Conservation (phyloP, 2,113 vertebrate genomes). For the Hypocryptadius cinnamomeus region DNA sequence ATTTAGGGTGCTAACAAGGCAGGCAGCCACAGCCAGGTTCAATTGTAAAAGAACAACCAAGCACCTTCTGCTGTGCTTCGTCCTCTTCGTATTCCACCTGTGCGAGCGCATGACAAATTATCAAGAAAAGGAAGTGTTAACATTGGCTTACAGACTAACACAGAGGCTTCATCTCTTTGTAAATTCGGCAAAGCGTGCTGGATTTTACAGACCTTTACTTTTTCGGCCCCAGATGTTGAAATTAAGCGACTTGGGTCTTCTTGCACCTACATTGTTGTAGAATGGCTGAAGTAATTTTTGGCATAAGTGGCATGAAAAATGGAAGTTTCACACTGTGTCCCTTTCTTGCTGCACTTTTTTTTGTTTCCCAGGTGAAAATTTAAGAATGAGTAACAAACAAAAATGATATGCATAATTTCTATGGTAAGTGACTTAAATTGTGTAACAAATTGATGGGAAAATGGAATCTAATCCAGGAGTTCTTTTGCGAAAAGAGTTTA, state of each 20-base stretch:
- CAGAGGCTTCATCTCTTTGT: constrained; percentile 13
- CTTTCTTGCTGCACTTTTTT: not conserved
- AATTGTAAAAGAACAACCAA: constrained; percentile 33
- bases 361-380: constrained; percentile 1
- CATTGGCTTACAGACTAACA: not conserved
- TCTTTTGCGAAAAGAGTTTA: not conserved
- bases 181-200: constrained; percentile 30
- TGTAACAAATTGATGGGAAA: not conserved
- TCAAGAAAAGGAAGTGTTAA: constrained; percentile 41
- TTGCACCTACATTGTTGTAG: constrained; percentile 22
- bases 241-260: constrained; percentile 69
- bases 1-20: not conserved
- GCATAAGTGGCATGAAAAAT: constrained; percentile 78
- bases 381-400: not conserved
- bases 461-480: not conserved
- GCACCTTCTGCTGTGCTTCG: constrained; percentile 63
- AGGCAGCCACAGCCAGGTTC: constrained; percentile 31
- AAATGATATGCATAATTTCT: not conserved
- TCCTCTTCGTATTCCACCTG: constrained; percentile 69
- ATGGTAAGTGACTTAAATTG: not conserved
- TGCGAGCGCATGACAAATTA: constrained; percentile 1
- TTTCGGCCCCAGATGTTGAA: constrained; percentile 53
- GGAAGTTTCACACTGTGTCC: constrained; percentile 55
- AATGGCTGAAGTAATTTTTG: constrained; percentile 68
- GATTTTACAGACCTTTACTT: constrained; percentile 80